A percentile compares a stretch with the other conserved stretches of the same genome.
Conservation (phyloP, 2,888 invertebrate genomes). For the Pristionchus fissidentatus region DNA sequence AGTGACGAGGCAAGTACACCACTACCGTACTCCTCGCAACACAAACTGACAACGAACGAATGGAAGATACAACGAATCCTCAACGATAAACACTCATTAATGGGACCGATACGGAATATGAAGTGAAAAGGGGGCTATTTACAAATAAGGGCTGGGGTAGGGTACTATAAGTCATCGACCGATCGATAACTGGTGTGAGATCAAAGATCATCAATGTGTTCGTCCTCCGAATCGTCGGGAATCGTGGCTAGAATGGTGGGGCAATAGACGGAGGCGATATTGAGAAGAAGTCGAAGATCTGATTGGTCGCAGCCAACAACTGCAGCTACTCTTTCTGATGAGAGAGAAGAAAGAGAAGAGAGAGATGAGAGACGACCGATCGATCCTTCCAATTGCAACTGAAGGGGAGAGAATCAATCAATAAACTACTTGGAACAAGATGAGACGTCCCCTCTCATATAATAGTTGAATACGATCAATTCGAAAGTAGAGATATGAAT, state of each 20-base stretch:
- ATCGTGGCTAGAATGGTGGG: slow-evolving; percentile 62
- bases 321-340: slow-evolving; percentile 62
- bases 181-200: not conserved
- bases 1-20: not conserved
- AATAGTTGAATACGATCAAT: no score
- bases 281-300: slow-evolving; percentile 69
- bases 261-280: slow-evolving; percentile 71
- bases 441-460: no score
- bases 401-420: not conserved
- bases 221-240: not conserved
- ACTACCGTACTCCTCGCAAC: slow-evolving; percentile 3
- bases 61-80: slow-evolving; percentile 10
- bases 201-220: not conserved
- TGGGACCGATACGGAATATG: not conserved
- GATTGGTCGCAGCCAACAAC: slow-evolving; percentile 71
- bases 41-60: slow-evolving; percentile 9
- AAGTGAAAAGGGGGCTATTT: not conserved
- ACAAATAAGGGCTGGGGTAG: not conserved
- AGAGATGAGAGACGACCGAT: not conserved
- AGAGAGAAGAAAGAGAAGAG: slow-evolving; percentile 44
- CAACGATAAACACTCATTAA: not conserved
- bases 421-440: no score
- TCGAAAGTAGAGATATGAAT: not conserved
- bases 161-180: not conserved
- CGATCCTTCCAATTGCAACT: slow-evolving; percentile 15